Base-by-base conservation (phyloP, 1,140 invertebrate genomes). In the Zeugodacus cucurbitae region DNA sequence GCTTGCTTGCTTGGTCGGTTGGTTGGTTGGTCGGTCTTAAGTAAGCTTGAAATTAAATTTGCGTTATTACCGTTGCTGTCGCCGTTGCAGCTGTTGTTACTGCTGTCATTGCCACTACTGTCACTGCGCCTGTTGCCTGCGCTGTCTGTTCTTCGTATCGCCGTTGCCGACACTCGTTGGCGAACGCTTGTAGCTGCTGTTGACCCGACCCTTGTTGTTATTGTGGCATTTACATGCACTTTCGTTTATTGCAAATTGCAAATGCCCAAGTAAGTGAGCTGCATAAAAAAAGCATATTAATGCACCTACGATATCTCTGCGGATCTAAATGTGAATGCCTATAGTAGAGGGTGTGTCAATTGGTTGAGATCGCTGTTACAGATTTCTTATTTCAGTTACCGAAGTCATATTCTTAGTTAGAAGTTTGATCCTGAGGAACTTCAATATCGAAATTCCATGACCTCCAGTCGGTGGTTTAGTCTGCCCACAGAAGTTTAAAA, bases 1-100 rank as follows among this genome's bases (percentile, higher is more conserved):
- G 11, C 14, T 54, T 54, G 48, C 14, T 11, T 11, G 44, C 2
- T 3, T 62, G 26, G 26, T 54, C 7, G 37, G 37, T 41, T 41
- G 54, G 2, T 57, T 57, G 54, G 3, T 57, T 70, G 64, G 64
- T 26, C 11, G 74, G 41, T 82, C 74, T 82, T 82, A 82, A 82
- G 74, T 26, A 82, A 82, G 74, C 44, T 82, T 82, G 74, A 82
- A 82, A 82, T 82, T 82, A 82, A 82, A 29, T 82, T 82, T 82
- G 74, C 14, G 41, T 14, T 82, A 82, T 82, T 82, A 34, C 74
- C 34, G 22, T 29, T 48, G n/a, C 74, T 20, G 41, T 48, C n/a
- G 48, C 41, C 44, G n/a, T 26, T 82, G n/a, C 41, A 48, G 74
- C 41, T 82, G 74, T 10, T 74, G 67, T 37, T 41, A 22, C 20